phyloP scores from a whole-genome alignment of 1,140 invertebrate genomes.

The Planococcus citri region DNA sequence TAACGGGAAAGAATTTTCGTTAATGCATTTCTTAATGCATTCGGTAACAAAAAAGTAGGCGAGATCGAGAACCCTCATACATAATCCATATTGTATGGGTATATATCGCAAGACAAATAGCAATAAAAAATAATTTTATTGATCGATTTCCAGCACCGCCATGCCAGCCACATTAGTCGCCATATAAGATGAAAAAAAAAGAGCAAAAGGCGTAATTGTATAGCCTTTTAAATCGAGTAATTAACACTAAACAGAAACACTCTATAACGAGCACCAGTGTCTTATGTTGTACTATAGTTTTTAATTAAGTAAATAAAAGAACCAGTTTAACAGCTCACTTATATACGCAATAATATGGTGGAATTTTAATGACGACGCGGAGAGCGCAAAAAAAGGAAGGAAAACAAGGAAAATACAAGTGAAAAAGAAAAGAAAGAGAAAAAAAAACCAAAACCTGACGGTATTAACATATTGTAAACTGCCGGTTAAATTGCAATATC shows the following conservation, averaged over 20 bases:
- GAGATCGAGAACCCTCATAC: no score
- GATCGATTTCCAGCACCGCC: no score
- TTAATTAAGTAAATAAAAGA: slow-evolving; percentile 8
- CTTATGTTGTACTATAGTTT: background rate
- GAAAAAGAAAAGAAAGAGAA: background rate
- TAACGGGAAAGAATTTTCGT: background rate
- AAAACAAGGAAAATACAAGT: background rate
- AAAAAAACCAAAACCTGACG: background rate
- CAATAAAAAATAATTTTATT: no score
- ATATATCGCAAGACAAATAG: no score
- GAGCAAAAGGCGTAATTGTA: no score
- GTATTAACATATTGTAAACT: slow-evolving; percentile 4
- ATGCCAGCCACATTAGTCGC: no score
- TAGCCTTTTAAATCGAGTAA: background rate
- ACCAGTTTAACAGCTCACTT: background rate
- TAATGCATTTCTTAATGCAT: background rate
- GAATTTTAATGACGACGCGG: background rate
- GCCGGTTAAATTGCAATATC: slow-evolving; percentile 6
- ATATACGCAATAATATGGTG: background rate
- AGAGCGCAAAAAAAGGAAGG: background rate
- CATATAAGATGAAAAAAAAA: no score
- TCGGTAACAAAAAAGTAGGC: background rate
- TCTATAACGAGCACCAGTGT: background rate
- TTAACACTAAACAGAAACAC: background rate
- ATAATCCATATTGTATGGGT: no score